These are phyloP conservation scores for Drosophila chauvacae DNA, from an alignment of 1,140 invertebrate species.

Conservation along the genomic window DNA sequence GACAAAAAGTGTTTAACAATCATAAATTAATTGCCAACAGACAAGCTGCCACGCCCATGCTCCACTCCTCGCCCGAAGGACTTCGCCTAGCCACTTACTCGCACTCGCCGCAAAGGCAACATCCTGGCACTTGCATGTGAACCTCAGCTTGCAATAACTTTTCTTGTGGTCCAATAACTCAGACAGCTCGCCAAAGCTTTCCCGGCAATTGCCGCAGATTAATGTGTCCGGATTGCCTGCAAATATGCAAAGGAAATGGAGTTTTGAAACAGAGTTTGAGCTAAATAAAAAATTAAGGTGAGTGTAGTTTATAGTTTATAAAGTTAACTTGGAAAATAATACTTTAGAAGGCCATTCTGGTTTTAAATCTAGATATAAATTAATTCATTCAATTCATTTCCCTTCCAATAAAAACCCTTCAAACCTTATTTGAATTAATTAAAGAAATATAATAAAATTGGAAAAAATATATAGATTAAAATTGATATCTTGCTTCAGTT, in stretches of 20 bases:
- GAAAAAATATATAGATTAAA: not conserved
- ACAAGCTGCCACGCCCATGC: conserved; percentile 30
- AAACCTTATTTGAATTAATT: not conserved
- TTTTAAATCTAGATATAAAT: too few relatives aligned
- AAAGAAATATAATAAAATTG: conserved; percentile 1
- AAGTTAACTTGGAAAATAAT: not conserved
- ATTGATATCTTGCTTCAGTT: not conserved
- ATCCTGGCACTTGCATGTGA: conserved; percentile 93
- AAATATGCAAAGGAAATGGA: conserved; percentile 64
- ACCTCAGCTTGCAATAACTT: conserved; percentile 92
- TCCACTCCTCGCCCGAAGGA: conserved; percentile 2
- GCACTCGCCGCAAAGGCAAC: conserved; percentile 80
- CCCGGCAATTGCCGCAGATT: conserved; percentile 94
- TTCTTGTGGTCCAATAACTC: conserved; percentile 94
- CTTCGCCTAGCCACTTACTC: conserved; percentile 67
- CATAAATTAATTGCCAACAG: conserved; percentile 84
- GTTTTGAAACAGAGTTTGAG: not conserved
- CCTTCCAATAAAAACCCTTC: not conserved
- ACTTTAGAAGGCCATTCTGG: too few relatives aligned
- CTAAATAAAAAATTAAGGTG: conserved; percentile 1
- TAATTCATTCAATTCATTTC: not conserved
- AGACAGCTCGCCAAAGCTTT: conserved; percentile 92
- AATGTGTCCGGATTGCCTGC: conserved; percentile 93
- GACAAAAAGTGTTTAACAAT: conserved; percentile 84
- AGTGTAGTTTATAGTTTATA: too few relatives aligned